A percentile compares a stretch with the other conserved stretches of the same genome.
phyloP scores from a whole-genome alignment of 2,113 vertebrate genomes.

The Geothlypis trichas region DNA sequence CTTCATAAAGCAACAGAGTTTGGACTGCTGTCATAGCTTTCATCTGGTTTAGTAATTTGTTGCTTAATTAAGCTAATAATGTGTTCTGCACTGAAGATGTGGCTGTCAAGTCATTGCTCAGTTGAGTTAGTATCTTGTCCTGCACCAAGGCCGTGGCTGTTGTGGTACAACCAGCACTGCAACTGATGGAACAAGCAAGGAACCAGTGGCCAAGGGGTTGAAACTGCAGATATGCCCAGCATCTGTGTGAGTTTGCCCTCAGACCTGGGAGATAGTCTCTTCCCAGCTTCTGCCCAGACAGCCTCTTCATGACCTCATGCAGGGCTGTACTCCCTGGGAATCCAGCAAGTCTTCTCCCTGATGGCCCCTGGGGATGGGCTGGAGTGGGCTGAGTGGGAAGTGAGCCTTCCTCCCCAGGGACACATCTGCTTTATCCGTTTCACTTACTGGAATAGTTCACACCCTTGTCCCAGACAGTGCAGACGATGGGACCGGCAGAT shows the following conservation, averaged over 20 bases:
- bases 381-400: background rate
- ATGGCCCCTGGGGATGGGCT: accelerated
- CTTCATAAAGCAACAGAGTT: background rate
- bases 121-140: background rate
- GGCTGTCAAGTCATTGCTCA: background rate
- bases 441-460: background rate
- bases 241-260: accelerated
- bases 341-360: background rate
- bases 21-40: background rate
- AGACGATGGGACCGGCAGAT: accelerated
- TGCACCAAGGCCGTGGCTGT: background rate
- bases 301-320: background rate
- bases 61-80: background rate
- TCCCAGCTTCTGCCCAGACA: background rate
- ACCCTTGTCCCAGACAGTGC: background rate
- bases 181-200: background rate
- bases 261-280: accelerated
- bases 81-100: background rate
- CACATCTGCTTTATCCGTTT: background rate
- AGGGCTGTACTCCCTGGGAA: background rate
- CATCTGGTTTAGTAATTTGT: background rate
- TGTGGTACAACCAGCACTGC: accelerated
- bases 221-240: background rate
- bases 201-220: accelerated
- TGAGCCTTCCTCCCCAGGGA: background rate